These are phyloP conservation scores for Parapristionchus giblindavisi DNA, from an alignment of 2,888 invertebrate genomes.

Conservation along the genomic window DNA sequence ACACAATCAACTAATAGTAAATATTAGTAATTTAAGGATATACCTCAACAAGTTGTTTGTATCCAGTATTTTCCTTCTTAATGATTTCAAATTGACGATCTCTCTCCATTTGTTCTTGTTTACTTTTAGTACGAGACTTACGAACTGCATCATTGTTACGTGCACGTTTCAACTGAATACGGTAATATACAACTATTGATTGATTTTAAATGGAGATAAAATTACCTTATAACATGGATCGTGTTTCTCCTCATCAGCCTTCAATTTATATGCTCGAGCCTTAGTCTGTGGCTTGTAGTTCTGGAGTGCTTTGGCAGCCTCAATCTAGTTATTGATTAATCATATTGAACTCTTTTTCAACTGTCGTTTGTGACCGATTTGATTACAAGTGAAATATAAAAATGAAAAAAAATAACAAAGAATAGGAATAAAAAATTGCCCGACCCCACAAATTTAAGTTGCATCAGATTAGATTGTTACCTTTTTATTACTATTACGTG, in stretches of 20 bases:
- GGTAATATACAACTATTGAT: not conserved
- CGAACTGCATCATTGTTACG: slow-evolving; percentile 57
- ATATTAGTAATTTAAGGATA: too few species aligned
- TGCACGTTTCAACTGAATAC: slow-evolving; percentile 44
- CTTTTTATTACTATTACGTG: not conserved
- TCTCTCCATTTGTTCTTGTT: slow-evolving; percentile 31
- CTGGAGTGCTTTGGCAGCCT: slow-evolving; percentile 19
- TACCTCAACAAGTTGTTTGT: not conserved
- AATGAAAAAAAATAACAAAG: not conserved
- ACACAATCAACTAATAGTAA: not conserved
- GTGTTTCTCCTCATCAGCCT: slow-evolving; percentile 45
- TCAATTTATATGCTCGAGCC: slow-evolving; percentile 32
- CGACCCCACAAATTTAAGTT: too few species aligned
- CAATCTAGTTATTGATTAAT: slow-evolving; percentile 8
- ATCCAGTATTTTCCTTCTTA: not conserved
- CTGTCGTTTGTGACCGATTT: not conserved
- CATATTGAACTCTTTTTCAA: not conserved
- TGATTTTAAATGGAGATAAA: not conserved
- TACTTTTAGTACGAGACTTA: slow-evolving; percentile 50
- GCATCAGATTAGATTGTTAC: not conserved
- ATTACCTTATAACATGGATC: slow-evolving; percentile 45
- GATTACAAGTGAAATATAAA: not conserved
- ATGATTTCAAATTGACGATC: slow-evolving; percentile 1
- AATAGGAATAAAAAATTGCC: not conserved
- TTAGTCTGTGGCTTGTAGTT: slow-evolving; percentile 31